phyloP scores from a whole-genome alignment of 1,140 invertebrate genomes.

The Agraylea sexmaculata region DNA sequence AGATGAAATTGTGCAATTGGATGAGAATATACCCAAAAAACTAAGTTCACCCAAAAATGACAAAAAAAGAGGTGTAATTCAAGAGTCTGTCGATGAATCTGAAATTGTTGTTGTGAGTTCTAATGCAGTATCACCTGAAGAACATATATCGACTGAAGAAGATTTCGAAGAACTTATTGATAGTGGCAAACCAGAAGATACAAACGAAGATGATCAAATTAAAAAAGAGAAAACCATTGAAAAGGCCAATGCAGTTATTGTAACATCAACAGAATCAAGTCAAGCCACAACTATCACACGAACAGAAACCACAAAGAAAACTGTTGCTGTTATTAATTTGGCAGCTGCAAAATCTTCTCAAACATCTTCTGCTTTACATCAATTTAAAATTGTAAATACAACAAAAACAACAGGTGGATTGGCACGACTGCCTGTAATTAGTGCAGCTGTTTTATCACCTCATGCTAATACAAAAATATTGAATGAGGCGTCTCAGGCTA shows the following conservation, averaged over 20 bases:
- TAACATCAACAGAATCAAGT: slow-evolving; percentile 23
- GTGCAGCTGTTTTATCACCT: slow-evolving; percentile 31
- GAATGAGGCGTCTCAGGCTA: slow-evolving; percentile 38
- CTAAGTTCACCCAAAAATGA: slow-evolving; percentile 7
- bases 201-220: slow-evolving; percentile 26
- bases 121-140: slow-evolving; percentile 45
- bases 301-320: slow-evolving; percentile 38
- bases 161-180: slow-evolving; percentile 49
- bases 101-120: slow-evolving; percentile 51
- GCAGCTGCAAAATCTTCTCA: slow-evolving; percentile 30
- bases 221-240: slow-evolving; percentile 23
- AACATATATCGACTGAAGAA: slow-evolving; percentile 48
- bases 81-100: slow-evolving; percentile 42
- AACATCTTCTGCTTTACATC: slow-evolving; percentile 27
- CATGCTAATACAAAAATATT: slow-evolving; percentile 37
- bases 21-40: slow-evolving; percentile 12
- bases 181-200: slow-evolving; percentile 40
- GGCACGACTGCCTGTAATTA: slow-evolving; percentile 31
- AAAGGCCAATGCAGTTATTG: slow-evolving; percentile 15
- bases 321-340: slow-evolving; percentile 38
- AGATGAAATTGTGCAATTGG: slow-evolving; percentile 18
- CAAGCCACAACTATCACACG: slow-evolving; percentile 22
- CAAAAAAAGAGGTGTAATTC: slow-evolving; percentile 31
- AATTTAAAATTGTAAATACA: slow-evolving; percentile 36
- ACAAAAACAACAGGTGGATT: slow-evolving; percentile 25